Evolutionary conservation across 2,888 invertebrate genomes (phyloP).

Genomic region (Epinotia ramella): DNA sequence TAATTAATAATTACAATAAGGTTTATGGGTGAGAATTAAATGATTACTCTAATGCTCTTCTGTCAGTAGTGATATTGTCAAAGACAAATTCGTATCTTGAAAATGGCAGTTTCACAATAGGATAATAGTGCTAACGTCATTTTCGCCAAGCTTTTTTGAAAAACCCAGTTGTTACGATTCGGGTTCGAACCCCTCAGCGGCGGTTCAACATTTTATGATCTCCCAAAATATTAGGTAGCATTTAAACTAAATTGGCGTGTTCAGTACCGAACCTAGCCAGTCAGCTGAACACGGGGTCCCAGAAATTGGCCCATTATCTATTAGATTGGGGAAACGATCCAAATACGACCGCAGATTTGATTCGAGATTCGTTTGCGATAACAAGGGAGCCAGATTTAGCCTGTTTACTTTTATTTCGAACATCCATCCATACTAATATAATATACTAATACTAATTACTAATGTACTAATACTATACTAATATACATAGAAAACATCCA

Average conservation of each 20-base stretch:
- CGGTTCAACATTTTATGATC: background rate
- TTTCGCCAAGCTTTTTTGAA: no score
- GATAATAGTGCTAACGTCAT: no score
- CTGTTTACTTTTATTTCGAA: slow-evolving; percentile 37
- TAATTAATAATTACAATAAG: background rate
- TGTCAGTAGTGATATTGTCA: background rate
- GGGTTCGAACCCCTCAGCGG: no score
- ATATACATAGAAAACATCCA: no score
- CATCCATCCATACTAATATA: no score
- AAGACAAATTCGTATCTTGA: background rate
- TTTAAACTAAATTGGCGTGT: slow-evolving; percentile 35
- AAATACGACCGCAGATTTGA: slow-evolving; percentile 43
- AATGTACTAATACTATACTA: no score
- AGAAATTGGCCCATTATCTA: slow-evolving; percentile 44
- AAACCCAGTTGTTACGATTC: no score
- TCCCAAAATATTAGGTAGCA: background rate
- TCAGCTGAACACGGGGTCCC: slow-evolving; percentile 36
- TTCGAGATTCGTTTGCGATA: slow-evolving; percentile 43
- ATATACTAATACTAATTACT: no score
- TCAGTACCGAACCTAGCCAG: slow-evolving; percentile 33
- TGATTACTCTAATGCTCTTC: no score
- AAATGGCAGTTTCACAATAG: no score
- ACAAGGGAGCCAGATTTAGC: slow-evolving; percentile 40
- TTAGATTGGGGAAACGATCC: slow-evolving; percentile 44
- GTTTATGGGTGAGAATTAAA: no score